Base-by-base conservation (phyloP, 92 coral and sea anemone genomes). In the Epizoanthus rinbou region DNA sequence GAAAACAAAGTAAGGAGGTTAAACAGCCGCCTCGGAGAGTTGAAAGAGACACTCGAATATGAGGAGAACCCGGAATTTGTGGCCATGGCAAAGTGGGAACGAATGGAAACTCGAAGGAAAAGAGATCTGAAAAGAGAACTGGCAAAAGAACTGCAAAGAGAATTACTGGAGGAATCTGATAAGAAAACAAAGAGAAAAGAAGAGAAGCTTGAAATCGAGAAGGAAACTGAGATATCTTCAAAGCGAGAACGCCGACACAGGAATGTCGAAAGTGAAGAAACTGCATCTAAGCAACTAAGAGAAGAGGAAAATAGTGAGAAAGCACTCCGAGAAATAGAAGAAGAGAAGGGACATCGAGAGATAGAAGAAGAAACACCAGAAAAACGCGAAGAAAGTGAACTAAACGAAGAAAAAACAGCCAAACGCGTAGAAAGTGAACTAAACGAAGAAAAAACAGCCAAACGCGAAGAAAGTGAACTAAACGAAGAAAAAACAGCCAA, bases 71-170 rank as follows among this genome's bases (percentile, higher is more conserved):
- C 47, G 8, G 31, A 24, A 35, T 13, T 14, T 5, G 11, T n/a
- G n/a, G 50, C 73, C 3, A 45, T n/a, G 16, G 43, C 73, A 10
- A 67, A 19, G n/a, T 18, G 71, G 35, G 7, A 65, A 28, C 41
- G 71, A 41, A 67, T 67, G 31, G 73, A 67, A 33, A 67, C 73
- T 21, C 73, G 31, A 24, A 67, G 73, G n/a, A 67, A 33, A 67
- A 67, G 73, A 35, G 50, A 37, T 0, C 15, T 67, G n/a, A 24
- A 18, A 19, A 67, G 15, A 43, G 50, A 31, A 50, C 54, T 50
- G 54, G 54, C 0, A 28, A 28, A 28, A 28, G 31, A 31, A 50
- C 54, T 50, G 54, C 15, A 28, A 28, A 28, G 2, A 28, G 31
- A 28, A 28, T 28, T 28, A 28, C 31, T 28, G 17, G 73, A 15